Conservation (phyloP, 2,797 vertebrate genomes). For the Allobates femoralis region DNA sequence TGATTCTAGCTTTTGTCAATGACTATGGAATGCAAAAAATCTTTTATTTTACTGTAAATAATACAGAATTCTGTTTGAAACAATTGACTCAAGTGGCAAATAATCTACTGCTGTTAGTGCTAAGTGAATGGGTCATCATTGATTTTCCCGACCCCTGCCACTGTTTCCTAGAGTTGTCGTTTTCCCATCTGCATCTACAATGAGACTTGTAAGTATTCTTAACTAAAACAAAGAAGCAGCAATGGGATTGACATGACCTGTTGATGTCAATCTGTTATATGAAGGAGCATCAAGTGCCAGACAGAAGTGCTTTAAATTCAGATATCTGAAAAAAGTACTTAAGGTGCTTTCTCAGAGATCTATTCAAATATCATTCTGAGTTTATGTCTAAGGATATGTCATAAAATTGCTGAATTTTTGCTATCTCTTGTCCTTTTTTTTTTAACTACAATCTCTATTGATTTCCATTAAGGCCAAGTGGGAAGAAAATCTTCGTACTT, state of each 20-base stretch:
- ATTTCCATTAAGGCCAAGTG: conserved; percentile 1
- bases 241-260: background rate
- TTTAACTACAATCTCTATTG: background rate
- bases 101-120: conserved; percentile 9
- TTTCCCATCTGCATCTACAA: background rate
- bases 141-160: conserved; percentile 26
- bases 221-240: background rate
- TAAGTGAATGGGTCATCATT: conserved; percentile 5
- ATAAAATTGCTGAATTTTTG: background rate
- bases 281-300: background rate
- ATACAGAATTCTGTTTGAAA: background rate
- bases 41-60: conserved; percentile 7
- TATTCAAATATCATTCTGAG: background rate
- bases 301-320: background rate
- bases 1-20: background rate
- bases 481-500: background rate
- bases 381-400: background rate
- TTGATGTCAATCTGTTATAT: background rate
- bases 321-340: background rate
- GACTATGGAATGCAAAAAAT: background rate
- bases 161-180: background rate
- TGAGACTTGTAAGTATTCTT: background rate
- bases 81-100: conserved; percentile 36
- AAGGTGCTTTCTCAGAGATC: background rate
- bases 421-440: background rate